Evolutionary conservation across 53 echinoderm and acorn worm genomes (phyloP), one percentile per base, ranked within the genome.

Genomic region (Patiria pectinifera): DNA sequence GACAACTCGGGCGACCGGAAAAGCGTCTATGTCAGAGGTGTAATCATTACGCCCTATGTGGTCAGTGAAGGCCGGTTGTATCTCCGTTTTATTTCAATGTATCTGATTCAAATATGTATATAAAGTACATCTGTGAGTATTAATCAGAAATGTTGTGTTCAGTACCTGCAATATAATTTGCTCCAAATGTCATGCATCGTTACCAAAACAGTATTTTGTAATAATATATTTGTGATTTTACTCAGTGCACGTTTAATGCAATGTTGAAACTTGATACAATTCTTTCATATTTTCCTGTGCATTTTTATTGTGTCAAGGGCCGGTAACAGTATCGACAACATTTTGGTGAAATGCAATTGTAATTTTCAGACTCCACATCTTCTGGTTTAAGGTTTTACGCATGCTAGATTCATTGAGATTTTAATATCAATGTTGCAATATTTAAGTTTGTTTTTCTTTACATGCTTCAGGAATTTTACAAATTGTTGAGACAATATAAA

Each of bases 1-100:
- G n/a, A 60, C 81, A 44, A 4, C 19, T 66, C 15, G 21, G 66
- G 77, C 89, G 80, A 45, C 90, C 49, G 90, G 90, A 90, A 90
- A 90, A 81, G 66, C 43, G 80, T 48, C 80, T 47, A 81, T 23
- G 12, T 22, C 19, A 43, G 81, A 47, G 2, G 90, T 90, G 6
- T 90, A 63, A 90, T n/a, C 26, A 3, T n/a, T 43, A 11, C 3
- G 14, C 15, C 14, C 19, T 14, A 66, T 53, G 53, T 53, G 53
- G 10, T 53, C 53, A 5, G 53, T 66, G 66, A 66, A 66, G 15
- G 19, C 66, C 19, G 15, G 19, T 66, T 16, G 66, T 66, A 66
- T 66, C 19, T 66, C 2, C 66, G 14, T 18, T 0, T 16, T 66
- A 66, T 66, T 14, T 66, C 15, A 66, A 4, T 66, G 15, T 66